These are phyloP conservation scores for Illadopsis cleaveri DNA, from an alignment of 2,113 vertebrate genomes.

Conservation along the genomic window DNA sequence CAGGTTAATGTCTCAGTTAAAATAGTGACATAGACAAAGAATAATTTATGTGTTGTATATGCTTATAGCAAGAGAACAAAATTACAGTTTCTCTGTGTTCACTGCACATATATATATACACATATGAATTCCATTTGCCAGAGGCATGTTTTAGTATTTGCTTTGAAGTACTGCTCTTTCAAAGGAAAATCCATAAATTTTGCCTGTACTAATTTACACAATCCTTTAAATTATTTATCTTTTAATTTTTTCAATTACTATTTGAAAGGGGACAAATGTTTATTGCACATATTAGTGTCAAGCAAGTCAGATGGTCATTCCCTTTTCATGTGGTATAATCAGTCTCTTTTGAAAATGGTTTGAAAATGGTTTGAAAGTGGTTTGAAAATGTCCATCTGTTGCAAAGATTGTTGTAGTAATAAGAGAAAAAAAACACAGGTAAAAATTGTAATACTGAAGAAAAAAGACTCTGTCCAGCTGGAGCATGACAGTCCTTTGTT, in stretches of 20 bases:
- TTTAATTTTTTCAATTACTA: neutral
- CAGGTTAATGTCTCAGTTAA: neutral
- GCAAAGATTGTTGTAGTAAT: neutral
- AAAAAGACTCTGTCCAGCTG: neutral
- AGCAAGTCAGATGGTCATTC: neutral
- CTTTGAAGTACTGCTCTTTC: slow-evolving; percentile 13
- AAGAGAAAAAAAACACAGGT: neutral
- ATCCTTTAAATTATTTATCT: neutral
- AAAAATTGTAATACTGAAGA: neutral
- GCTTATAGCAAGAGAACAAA: neutral
- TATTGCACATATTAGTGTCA: neutral
- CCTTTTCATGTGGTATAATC: neutral
- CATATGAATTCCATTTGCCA: neutral
- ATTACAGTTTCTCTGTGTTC: neutral
- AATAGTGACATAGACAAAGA: neutral
- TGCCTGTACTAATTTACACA: neutral
- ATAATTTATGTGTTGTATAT: neutral
- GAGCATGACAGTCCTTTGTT: neutral
- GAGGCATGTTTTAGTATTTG: neutral
- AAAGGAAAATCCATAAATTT: neutral
- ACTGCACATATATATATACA: neutral
- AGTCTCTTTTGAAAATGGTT: neutral
- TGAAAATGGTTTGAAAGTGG: neutral
- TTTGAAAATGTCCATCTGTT: neutral
- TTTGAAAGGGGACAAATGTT: neutral